Percentiles rank a stretch among this genome's conserved stretches.
Evolutionary conservation across 1,140 invertebrate genomes (phyloP).

Genomic region (Drosophila grimshawi): DNA sequence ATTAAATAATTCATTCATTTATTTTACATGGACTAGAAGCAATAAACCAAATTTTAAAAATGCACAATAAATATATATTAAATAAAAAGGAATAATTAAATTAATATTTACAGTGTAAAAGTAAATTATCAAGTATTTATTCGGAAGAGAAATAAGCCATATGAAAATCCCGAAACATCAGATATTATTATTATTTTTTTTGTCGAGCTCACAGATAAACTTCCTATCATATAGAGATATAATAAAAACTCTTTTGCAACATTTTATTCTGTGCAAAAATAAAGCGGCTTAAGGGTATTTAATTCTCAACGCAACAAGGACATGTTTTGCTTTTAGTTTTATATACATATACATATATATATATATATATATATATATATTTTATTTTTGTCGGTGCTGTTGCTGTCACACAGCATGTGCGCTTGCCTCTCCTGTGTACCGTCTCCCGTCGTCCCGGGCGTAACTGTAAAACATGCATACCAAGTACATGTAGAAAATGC

Average conservation of each 20-base stretch:
- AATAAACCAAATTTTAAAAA: too few relatives aligned
- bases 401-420: conserved; percentile 40
- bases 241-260: not conserved
- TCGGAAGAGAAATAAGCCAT: too few relatives aligned
- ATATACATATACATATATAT: conserved; percentile 18
- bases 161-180: too few relatives aligned
- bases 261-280: not conserved
- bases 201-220: too few relatives aligned
- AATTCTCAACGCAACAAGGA: not conserved
- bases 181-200: too few relatives aligned
- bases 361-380: conserved; percentile 15
- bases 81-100: too few relatives aligned
- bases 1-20: too few relatives aligned
- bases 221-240: too few relatives aligned
- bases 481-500: conserved; percentile 70
- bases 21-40: too few relatives aligned
- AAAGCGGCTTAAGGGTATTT: conserved; percentile 6
- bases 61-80: too few relatives aligned
- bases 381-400: conserved; percentile 23
- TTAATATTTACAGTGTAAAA: too few relatives aligned
- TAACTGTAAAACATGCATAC: conserved; percentile 65
- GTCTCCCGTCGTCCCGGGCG: conserved; percentile 31
- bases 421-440: not conserved
- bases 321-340: not conserved
- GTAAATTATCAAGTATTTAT: too few relatives aligned